Evolutionary conservation across 2,113 vertebrate species (phyloP).

Genomic region (Actenoides hombroni): DNA sequence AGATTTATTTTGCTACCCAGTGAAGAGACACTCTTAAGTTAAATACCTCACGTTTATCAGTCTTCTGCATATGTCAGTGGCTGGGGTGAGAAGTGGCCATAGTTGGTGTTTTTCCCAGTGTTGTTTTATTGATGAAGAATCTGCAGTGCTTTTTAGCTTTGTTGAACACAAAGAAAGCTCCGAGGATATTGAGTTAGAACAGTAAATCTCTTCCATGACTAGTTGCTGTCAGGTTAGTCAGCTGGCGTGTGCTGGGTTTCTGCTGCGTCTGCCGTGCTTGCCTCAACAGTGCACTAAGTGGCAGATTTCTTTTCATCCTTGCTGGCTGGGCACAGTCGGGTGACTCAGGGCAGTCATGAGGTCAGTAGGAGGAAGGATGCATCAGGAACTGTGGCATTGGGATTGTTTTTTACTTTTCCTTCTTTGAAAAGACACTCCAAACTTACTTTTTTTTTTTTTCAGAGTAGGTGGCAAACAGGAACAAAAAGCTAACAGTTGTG

Average conservation of each 20-base stretch:
- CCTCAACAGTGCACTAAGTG: not conserved
- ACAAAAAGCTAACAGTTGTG: not conserved
- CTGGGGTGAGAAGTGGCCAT: not conserved
- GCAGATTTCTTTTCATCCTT: not conserved
- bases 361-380: not conserved
- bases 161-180: not conserved
- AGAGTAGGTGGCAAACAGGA: not conserved
- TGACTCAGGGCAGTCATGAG: conserved; percentile 18
- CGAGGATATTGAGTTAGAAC: not conserved
- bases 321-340: not conserved
- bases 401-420: not conserved
- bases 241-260: not conserved
- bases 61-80: not conserved
- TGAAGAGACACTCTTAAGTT: not conserved
- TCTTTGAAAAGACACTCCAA: not conserved
- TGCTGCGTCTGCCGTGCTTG: not conserved
- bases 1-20: not conserved
- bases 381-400: not conserved
- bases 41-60: not conserved
- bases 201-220: not conserved
- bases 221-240: rapidly evolving
- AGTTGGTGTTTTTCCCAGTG: not conserved
- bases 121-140: not conserved
- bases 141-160: not conserved
- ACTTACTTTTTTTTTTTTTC: rapidly evolving